A percentile compares a stretch with the other conserved stretches of the same genome.
These are phyloP conservation scores for Biston betularia DNA, from an alignment of 2,888 invertebrate genomes.

Conservation along the genomic window DNA sequence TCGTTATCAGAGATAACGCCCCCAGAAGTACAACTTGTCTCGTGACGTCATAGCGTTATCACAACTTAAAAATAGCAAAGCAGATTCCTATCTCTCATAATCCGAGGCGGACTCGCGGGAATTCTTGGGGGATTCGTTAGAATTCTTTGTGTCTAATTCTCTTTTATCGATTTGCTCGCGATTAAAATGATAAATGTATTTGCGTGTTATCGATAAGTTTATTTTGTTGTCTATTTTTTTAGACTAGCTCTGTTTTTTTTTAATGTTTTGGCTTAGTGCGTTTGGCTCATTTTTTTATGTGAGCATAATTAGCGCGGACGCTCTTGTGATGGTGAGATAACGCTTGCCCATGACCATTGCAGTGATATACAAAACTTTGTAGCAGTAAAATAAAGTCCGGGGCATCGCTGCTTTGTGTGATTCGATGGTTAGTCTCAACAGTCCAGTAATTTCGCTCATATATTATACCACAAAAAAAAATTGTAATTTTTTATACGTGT, in stretches of 20 bases:
- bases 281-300: background rate
- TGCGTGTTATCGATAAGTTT: too few species aligned
- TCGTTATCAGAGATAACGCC: background rate
- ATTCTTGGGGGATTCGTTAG: slow-evolving; percentile 9
- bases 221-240: too few species aligned
- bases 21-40: slow-evolving; percentile 10
- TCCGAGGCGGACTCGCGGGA: slow-evolving; percentile 2
- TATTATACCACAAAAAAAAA: too few species aligned
- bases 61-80: slow-evolving; percentile 1
- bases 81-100: slow-evolving; percentile 1
- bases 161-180: background rate
- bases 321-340: too few species aligned
- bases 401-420: too few species aligned
- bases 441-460: too few species aligned
- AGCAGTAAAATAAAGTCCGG: too few species aligned
- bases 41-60: slow-evolving; percentile 12
- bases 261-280: background rate
- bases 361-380: too few species aligned
- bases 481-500: too few species aligned
- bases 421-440: too few species aligned
- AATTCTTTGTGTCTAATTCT: background rate
- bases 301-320: too few species aligned
- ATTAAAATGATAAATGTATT: background rate
- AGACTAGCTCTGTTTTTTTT: background rate
- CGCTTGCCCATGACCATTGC: too few species aligned